phyloP scores from a whole-genome alignment of 2,888 invertebrate genomes.

The Melanargia galathea region DNA sequence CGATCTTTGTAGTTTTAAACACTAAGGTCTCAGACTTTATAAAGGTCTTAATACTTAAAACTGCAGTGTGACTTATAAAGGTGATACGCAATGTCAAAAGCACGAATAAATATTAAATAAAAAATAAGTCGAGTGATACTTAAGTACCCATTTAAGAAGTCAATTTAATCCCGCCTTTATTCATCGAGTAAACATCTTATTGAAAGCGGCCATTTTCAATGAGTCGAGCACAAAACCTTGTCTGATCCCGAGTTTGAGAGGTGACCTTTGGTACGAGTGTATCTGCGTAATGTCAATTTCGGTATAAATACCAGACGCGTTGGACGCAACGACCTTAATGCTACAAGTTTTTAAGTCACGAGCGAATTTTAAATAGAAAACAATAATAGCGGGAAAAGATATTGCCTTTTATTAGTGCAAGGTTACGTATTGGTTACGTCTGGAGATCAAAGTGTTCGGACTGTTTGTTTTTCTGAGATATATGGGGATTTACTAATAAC shows the following conservation, averaged over 20 bases:
- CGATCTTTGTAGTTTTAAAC: no score
- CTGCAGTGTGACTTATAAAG: no score
- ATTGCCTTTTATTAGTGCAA: no score
- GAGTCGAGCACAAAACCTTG: constrained; percentile 32
- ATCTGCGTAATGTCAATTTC: constrained; percentile 57
- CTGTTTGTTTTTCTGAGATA: no score
- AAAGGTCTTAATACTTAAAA: no score
- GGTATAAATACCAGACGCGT: constrained; percentile 42
- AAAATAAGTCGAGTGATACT: constrained; percentile 12
- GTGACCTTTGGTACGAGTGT: constrained; percentile 48
- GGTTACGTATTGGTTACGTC: no score
- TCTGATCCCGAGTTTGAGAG: constrained; percentile 21
- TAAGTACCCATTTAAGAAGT: constrained; percentile 13
- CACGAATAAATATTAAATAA: background rate
- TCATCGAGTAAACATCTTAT: constrained; percentile 5
- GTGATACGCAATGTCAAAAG: background rate
- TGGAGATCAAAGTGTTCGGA: no score
- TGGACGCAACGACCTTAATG: constrained; percentile 43
- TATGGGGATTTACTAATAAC: no score
- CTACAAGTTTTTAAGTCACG: background rate
- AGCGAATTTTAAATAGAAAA: background rate
- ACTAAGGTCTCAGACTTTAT: no score
- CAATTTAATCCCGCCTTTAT: background rate
- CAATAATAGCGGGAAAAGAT: no score
- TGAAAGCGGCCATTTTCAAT: constrained; percentile 5